These are phyloP conservation scores for Cataglyphis altisquamis DNA, from an alignment of 2,888 invertebrate genomes.

Conservation along the genomic window DNA sequence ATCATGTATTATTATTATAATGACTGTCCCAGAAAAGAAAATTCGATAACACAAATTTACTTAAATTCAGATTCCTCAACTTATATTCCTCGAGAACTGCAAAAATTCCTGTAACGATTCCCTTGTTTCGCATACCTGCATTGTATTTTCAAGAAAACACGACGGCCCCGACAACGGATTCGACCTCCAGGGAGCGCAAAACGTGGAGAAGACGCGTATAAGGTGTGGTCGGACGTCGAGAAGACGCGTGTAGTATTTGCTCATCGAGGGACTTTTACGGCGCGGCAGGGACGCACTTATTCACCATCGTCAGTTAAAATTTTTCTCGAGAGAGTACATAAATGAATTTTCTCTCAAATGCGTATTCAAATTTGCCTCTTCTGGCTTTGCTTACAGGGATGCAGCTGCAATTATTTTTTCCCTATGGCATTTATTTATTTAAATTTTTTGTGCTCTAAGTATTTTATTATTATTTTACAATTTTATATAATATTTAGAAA, in stretches of 20 bases:
- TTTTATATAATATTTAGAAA: not conserved
- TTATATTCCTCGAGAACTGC: not conserved
- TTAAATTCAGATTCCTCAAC: too few species aligned
- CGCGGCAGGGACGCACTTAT: slow-evolving; percentile 39
- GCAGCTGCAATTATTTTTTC: not conserved
- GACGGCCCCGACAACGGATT: slow-evolving; percentile 22
- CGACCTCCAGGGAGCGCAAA: slow-evolving; percentile 24
- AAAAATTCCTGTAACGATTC: not conserved
- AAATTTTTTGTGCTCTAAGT: not conserved
- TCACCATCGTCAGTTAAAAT: slow-evolving; percentile 30
- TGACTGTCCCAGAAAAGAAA: not conserved
- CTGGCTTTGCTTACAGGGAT: slow-evolving; percentile 25
- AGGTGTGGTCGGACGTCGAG: slow-evolving; percentile 53
- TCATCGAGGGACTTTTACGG: slow-evolving; percentile 57
- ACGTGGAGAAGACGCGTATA: slow-evolving; percentile 35
- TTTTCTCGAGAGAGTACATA: not conserved
- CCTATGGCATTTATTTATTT: not conserved
- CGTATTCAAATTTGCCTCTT: not conserved
- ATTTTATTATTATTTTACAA: not conserved
- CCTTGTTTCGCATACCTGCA: not conserved
- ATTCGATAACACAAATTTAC: not conserved
- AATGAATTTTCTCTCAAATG: slow-evolving; percentile 3
- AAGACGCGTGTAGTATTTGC: slow-evolving; percentile 63
- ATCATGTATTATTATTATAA: too few species aligned
- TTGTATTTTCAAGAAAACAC: slow-evolving; percentile 39